Base-by-base conservation (phyloP, 1,140 invertebrate genomes). In the Whitmania pigra region DNA sequence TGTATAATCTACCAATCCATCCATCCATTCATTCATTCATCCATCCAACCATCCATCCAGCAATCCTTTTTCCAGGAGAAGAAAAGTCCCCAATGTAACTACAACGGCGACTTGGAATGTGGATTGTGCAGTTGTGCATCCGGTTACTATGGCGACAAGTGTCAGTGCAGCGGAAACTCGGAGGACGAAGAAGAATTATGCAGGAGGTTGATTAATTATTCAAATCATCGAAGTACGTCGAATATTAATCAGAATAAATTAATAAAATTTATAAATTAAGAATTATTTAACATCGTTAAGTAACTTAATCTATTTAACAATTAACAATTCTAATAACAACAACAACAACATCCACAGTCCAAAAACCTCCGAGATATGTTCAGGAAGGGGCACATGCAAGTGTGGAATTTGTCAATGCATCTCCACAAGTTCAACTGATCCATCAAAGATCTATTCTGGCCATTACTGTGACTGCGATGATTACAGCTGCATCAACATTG, bases 391-490 rank as follows among this genome's bases (percentile, higher is more conserved):
- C 13, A 67, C 73, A 43, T 81, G 79, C 71, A 22, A 68, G 49
- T 76, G 75, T 68, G 73, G 73, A 2, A 29, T 29, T 49, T 81
- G 79, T 71, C 54, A 72, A 17, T 81, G 80, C 76, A 49, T 75
- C 43, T 49, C 74, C 11, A 54, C 72, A 27, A 74, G 73, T 29
- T 29, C 54, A 0, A 57, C n/a, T 18, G 66, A 75, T 31, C 53
- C 60, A 15, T 63, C 55, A 7, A 72, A 76, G 36, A 53, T 60
- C 22, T 82, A 91, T 76, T 87, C 85, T 0, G 94, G 94, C 3
- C 84, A 86, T 73, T 94, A 85, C 81, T 97, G 94, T 79, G 89
- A 97, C 80, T 97, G 94, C 82, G 91, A 96, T 80, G 93, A 97
- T 83, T 96, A 92, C 79, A 90, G 89, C 20, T 97, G 94, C 79